Evolutionary conservation across 1,140 invertebrate genomes (phyloP).

Genomic region (Lepidurus apus): DNA sequence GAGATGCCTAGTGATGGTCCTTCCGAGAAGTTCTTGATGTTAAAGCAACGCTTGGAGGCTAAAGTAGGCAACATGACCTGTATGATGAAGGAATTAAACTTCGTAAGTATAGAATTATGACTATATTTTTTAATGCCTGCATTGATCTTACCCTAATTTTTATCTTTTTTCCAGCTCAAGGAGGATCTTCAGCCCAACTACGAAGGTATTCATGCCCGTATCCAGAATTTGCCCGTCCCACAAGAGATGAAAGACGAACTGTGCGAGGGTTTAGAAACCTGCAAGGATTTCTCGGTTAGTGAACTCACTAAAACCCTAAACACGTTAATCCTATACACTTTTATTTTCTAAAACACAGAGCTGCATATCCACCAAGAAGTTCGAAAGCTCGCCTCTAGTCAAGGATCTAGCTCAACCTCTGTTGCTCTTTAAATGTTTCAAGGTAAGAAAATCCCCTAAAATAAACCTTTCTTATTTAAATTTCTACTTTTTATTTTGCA

Average conservation of each 20-base stretch:
- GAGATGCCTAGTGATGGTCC: not conserved
- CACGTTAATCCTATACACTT: not conserved
- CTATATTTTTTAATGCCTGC: not conserved
- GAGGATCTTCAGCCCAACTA: constrained; percentile 26
- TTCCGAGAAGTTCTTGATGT: not conserved
- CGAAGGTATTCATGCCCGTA: constrained; percentile 4
- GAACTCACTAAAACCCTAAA: not conserved
- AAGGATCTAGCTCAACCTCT: constrained; percentile 11
- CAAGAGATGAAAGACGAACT: constrained; percentile 24
- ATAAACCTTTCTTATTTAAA: not conserved
- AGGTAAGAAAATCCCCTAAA: not conserved
- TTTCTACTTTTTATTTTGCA: not conserved
- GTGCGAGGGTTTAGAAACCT: constrained; percentile 7
- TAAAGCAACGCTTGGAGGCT: not conserved
- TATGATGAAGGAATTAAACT: constrained; percentile 23
- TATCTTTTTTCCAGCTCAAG: not conserved
- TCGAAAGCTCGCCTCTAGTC: constrained; percentile 1
- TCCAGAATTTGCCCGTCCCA: constrained; percentile 17
- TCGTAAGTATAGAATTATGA: constrained; percentile 2
- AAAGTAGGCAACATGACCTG: constrained; percentile 27
- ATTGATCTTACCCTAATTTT: not conserved
- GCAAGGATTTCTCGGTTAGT: constrained; percentile 28
- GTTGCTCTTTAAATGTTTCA: constrained; percentile 25
- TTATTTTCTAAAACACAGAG: not conserved
- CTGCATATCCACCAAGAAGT: constrained; percentile 25